Conservation (phyloP, 2,113 vertebrate genomes). For the Phycodurus eques region DNA sequence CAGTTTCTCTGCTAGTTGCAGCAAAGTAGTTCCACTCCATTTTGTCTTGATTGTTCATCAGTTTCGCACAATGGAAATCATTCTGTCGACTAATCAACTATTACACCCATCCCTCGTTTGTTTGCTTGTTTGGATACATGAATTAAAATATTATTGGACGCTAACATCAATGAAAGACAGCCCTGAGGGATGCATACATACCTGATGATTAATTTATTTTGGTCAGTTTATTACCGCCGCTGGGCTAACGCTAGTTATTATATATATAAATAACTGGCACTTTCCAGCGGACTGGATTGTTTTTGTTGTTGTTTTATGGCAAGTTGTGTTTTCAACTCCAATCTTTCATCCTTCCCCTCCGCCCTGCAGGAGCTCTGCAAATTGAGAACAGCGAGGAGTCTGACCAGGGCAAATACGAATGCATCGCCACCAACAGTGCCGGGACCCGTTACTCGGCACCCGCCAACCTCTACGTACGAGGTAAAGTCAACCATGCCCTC, state of each 20-base stretch:
- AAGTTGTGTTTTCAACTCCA: constrained; percentile 38
- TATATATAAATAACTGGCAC: background rate
- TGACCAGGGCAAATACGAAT: constrained; percentile 97
- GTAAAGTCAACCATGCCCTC: constrained; percentile 72
- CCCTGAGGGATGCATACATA: background rate
- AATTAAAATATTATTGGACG: background rate
- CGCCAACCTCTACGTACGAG: constrained; percentile 94
- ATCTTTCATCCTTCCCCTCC: constrained; percentile 51
- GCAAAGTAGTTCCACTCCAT: no score
- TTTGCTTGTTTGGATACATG: background rate
- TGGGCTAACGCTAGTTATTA: background rate
- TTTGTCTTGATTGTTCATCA: no score
- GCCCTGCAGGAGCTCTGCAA: constrained; percentile 85
- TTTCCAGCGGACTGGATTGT: background rate
- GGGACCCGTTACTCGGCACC: constrained; percentile 94
- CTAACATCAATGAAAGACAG: background rate
- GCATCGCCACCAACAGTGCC: constrained; percentile 91
- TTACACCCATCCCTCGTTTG: background rate
- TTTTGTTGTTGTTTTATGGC: constrained; percentile 28
- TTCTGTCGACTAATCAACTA: background rate
- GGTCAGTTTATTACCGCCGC: background rate
- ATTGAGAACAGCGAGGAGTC: constrained; percentile 96
- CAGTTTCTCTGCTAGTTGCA: no score
- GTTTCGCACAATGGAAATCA: background rate
- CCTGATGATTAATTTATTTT: background rate